Evolutionary conservation across 2,797 vertebrate genomes (phyloP).

Genomic region (Triplophysa bombifrons): DNA sequence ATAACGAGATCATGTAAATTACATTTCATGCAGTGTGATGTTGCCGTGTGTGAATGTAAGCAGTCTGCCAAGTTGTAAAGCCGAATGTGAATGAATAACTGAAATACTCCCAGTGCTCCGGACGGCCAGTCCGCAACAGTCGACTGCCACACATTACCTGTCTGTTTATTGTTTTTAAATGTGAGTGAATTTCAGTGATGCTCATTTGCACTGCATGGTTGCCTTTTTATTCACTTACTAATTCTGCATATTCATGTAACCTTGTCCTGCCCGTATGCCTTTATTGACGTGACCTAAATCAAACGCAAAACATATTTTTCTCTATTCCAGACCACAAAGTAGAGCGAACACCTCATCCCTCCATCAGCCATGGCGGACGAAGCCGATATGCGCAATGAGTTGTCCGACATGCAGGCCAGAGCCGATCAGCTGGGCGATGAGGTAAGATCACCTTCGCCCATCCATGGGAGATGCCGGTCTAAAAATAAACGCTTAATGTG

Average conservation of each 20-base stretch:
- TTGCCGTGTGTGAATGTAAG: too few species aligned
- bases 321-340: constrained; percentile 34
- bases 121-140: too few species aligned
- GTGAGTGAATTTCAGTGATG: not conserved
- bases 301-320: constrained; percentile 14
- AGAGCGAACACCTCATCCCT: constrained; percentile 63
- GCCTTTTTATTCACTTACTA: not conserved
- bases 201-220: not conserved
- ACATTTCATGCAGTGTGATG: too few species aligned
- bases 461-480: not conserved
- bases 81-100: too few species aligned
- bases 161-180: not conserved
- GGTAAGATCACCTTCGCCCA: constrained; percentile 68
- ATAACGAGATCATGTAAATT: too few species aligned
- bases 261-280: not conserved
- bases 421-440: constrained; percentile 96
- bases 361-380: constrained; percentile 89
- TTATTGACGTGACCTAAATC: not conserved
- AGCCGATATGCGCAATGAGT: constrained; percentile 97
- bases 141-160: not conserved
- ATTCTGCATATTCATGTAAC: not conserved
- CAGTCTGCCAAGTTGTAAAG: too few species aligned
- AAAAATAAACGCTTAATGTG: constrained; percentile 18
- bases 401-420: constrained; percentile 95
- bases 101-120: too few species aligned